phyloP scores from a whole-genome alignment of 2,797 vertebrate genomes.

The Sitta carolinensis region DNA sequence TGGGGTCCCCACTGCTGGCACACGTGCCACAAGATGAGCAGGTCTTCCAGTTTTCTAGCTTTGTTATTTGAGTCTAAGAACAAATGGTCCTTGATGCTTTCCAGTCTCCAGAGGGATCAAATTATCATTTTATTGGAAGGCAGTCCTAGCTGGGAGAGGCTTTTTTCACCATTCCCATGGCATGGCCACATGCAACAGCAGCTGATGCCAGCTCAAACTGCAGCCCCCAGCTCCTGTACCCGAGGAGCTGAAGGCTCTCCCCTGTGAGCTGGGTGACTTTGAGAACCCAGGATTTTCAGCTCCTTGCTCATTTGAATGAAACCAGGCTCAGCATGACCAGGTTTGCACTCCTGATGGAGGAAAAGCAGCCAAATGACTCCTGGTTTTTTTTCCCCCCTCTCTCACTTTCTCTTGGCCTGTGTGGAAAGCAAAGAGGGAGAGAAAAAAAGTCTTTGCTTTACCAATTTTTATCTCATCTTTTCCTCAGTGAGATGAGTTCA shows the following conservation, averaged over 20 bases:
- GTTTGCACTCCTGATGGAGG: not conserved
- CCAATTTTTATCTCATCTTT: not conserved
- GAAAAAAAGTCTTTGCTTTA: not conserved
- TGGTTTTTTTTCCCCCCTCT: rapidly evolving
- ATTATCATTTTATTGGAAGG: not conserved
- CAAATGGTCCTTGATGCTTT: not conserved
- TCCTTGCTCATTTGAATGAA: not conserved
- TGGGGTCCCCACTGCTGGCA: not conserved
- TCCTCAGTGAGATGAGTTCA: not conserved
- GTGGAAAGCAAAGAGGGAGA: not conserved
- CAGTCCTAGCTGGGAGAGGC: not conserved
- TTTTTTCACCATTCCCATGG: not conserved
- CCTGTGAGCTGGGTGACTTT: not conserved
- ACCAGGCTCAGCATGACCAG: not conserved
- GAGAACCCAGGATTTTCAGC: not conserved
- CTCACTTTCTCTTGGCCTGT: not conserved
- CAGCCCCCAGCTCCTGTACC: not conserved
- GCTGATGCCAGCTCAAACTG: not conserved
- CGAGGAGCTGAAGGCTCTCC: not conserved
- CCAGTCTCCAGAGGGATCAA: not conserved
- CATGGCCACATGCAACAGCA: not conserved
- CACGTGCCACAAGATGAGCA: not conserved
- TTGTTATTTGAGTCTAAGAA: not conserved
- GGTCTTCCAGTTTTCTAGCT: not conserved
- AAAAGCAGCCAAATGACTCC: not conserved